A percentile compares a stretch with the other conserved stretches of the same genome.
Evolutionary conservation across 2,113 vertebrate species (phyloP).

Genomic region (Carassius gibelio): DNA sequence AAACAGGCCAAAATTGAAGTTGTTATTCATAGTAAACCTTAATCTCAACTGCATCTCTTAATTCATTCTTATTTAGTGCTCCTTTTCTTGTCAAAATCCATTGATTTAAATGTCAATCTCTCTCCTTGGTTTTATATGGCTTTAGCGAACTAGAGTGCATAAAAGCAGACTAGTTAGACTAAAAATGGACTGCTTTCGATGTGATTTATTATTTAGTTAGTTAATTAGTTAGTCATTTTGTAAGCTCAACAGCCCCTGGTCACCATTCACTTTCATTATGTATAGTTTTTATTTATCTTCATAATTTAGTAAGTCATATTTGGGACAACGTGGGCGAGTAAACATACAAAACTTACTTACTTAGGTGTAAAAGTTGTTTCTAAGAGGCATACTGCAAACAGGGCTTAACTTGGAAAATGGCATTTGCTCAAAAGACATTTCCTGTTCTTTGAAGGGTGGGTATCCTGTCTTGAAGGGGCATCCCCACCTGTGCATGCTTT

Average conservation of each 20-base stretch:
- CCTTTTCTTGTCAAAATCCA: neutral
- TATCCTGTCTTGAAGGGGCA: slow-evolving; percentile 12
- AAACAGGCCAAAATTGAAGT: no score
- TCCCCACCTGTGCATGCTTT: neutral
- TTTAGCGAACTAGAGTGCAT: neutral
- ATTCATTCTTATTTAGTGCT: neutral
- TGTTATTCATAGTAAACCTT: no score
- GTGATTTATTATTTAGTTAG: neutral
- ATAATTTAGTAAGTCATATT: neutral
- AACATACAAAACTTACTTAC: neutral
- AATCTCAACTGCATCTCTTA: neutral
- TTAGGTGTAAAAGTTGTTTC: neutral
- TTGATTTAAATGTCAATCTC: neutral
- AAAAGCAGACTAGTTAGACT: no score
- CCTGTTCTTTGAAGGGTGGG: slow-evolving; percentile 3
- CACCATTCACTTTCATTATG: neutral
- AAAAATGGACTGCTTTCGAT: neutral
- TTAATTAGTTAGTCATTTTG: neutral
- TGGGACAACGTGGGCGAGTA: neutral
- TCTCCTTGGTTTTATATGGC: neutral
- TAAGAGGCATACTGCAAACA: neutral
- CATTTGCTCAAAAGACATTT: neutral
- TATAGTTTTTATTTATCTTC: neutral
- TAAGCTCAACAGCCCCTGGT: neutral
- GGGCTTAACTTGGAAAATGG: neutral